Evolutionary conservation across 2,113 vertebrate genomes (phyloP).

Genomic region (Dermatemys mawii): DNA sequence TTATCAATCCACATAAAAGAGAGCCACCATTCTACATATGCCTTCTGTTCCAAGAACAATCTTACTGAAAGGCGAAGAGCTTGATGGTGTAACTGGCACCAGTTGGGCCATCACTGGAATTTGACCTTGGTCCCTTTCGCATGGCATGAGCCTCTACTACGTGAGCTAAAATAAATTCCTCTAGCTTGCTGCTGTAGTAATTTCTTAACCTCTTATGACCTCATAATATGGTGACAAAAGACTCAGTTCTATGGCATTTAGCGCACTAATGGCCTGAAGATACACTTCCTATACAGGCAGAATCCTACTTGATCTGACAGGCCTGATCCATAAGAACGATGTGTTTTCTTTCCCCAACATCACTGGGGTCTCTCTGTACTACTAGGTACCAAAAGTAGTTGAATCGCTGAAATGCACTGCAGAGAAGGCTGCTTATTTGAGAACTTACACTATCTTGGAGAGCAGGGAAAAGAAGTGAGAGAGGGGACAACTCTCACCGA

Average conservation of each 20-base stretch:
- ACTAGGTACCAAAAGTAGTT: constrained; percentile 28
- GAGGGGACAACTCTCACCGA: neutral
- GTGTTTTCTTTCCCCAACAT: constrained; percentile 11
- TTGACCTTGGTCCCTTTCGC: neutral
- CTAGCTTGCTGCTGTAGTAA: constrained; percentile 33
- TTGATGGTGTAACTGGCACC: neutral
- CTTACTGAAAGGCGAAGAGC: neutral
- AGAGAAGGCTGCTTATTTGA: constrained; percentile 8
- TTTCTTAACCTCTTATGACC: constrained; percentile 37
- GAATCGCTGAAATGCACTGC: neutral
- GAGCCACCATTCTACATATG: neutral
- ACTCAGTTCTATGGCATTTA: constrained; percentile 36
- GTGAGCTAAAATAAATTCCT: constrained; percentile 11
- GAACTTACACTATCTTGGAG: neutral
- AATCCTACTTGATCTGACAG: constrained; percentile 38
- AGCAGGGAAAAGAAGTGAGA: neutral
- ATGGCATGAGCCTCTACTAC: neutral
- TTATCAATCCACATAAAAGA: neutral
- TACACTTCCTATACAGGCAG: neutral
- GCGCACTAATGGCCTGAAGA: constrained; percentile 23
- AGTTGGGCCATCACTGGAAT: neutral
- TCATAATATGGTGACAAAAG: neutral
- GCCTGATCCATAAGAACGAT: constrained; percentile 50
- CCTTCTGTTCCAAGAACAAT: constrained; percentile 2
- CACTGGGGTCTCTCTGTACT: neutral